Base-by-base conservation (phyloP, 2,113 vertebrate genomes). In the Andinoacara biseriatus region DNA sequence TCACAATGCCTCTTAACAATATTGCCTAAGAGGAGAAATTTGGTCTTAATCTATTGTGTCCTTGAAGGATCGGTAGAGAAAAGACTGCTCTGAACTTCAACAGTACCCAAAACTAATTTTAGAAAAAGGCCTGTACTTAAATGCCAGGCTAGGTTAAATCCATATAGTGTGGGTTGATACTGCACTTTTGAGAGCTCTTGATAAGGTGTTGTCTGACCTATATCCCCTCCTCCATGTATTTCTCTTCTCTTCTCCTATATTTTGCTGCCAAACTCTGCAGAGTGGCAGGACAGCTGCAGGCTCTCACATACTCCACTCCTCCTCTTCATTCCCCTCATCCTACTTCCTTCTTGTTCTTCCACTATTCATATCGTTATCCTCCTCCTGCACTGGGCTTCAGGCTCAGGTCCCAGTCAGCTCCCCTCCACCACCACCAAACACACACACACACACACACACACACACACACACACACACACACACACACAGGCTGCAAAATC, bases 271-370 rank as follows among this genome's bases (percentile, higher is more conserved):
- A 92, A 89, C 69, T 82, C 86, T 86, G 80, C 69, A 82, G 88
- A 91, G 89, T 83, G 85, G 60, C 29, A 56, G 84, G 87, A 92
- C 93, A 94, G 93, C 94, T 94, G 93, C 93, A 91, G 93, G 91
- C 87, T 91, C 86, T 89, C 76, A 85, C 59, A 84, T 80, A 80
- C 85, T 63, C 87, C 74, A 56, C 83, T 87, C 77, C 87, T 86
- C 77, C 81, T 80, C 80, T 69, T 87, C 60, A 81, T 87, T 78
- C 84, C 69, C 78, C 74, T 87, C 84, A 80, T 89, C 89, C 82
- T 83, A 79, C 62, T 87, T 78, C 69, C 65, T 80, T 77, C 78
- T 82, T 86, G 78, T 82, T 89, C 82, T 83, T 87, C 82, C 89
- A 91, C 89, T 76, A 77, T 80, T 89, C 88, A 87, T 82, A 80